Conservation (phyloP, 2,113 vertebrate genomes). For the Jacana jacana region DNA sequence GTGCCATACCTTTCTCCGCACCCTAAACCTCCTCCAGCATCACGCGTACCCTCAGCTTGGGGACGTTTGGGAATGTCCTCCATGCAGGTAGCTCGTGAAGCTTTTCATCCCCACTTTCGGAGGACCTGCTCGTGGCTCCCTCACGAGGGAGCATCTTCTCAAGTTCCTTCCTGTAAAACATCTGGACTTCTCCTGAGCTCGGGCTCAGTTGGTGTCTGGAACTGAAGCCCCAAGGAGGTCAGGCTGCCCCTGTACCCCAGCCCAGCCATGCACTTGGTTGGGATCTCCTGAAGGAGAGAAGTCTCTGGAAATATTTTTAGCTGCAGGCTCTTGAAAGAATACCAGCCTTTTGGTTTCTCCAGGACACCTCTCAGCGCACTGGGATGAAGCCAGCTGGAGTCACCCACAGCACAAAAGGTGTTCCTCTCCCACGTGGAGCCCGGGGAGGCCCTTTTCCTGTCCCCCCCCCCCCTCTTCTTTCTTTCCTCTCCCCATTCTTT, state of each 20-base stretch:
- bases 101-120: neutral
- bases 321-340: neutral
- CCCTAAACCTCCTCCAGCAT: neutral
- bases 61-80: neutral
- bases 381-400: neutral
- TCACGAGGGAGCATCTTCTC: neutral
- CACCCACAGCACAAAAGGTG: conserved; percentile 7
- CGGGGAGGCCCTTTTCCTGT: neutral
- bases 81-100: neutral
- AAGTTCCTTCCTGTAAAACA: neutral
- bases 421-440: neutral
- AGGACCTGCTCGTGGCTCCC: neutral
- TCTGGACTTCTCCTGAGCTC: neutral
- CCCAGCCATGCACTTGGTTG: neutral
- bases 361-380: neutral
- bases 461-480: neutral
- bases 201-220: neutral
- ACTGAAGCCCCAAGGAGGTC: neutral
- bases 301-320: neutral
- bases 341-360: neutral
- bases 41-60: neutral
- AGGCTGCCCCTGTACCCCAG: neutral
- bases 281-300: neutral
- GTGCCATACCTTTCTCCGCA: neutral
- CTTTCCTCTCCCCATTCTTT: conserved; percentile 48